phyloP scores from a whole-genome alignment of 37 sponge, comb jelly and placozoan species.

The Chondrilla cf. caribensis region DNA sequence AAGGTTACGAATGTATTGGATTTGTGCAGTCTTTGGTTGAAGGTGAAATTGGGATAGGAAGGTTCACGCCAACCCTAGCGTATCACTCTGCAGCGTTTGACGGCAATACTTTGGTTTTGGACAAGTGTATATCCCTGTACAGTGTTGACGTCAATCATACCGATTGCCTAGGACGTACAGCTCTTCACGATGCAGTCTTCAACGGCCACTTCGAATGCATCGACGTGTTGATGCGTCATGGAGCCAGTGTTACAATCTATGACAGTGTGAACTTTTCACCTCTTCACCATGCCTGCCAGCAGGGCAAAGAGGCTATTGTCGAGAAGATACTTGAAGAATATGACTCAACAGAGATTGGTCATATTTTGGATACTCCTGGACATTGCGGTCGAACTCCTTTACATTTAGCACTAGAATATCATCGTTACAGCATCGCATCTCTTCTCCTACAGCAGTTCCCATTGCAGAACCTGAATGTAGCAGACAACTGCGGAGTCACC shows the following conservation, averaged over 20 bases:
- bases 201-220: not conserved
- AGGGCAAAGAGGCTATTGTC: not conserved
- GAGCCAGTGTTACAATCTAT: not conserved
- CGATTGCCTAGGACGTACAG: not conserved
- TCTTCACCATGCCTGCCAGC: slow-evolving; percentile 5
- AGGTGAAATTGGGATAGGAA: not conserved
- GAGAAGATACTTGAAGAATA: not conserved
- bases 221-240: not conserved
- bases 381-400: not conserved
- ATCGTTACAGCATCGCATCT: not conserved
- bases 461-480: not conserved
- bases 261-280: slow-evolving; percentile 2
- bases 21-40: not conserved
- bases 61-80: not conserved
- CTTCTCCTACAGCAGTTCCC: not conserved
- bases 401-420: not conserved
- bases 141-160: too few relatives aligned
- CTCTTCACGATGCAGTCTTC: slow-evolving; percentile 8
- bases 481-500: not conserved
- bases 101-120: not conserved
- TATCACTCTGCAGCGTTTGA: not conserved
- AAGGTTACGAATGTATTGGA: not conserved
- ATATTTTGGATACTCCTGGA: not conserved
- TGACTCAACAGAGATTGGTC: not conserved
- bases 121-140: too few relatives aligned